Evolutionary conservation across 2,113 vertebrate genomes (phyloP), one percentile per base, ranked within the genome.

Genomic region (Ciconia boyciana): DNA sequence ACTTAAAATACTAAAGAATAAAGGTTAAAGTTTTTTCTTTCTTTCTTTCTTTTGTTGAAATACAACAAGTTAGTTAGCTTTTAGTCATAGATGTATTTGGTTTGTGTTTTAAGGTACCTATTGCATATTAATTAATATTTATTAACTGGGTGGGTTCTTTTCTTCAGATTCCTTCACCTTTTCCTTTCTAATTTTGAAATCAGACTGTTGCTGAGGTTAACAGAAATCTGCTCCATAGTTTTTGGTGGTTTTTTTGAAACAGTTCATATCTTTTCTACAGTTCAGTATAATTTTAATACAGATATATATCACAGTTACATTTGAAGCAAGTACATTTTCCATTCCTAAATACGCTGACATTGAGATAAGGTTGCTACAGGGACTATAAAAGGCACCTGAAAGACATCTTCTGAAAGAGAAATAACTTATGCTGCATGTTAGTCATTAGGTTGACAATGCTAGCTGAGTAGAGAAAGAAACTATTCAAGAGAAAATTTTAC

Each of bases 81-180:
- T 65, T 68, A 41, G 8, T n/a, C 15, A 58, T 49, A 17, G 1
- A n/a, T 16, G 17, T 41, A 32, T 76, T 46, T 82, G 25, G 87
- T 39, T 39, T 89, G 4, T 58, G 4, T 34, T 88, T 70, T 62
- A 61, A 80, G 16, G 7, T 60, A 29, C 4, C 5, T 58, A 5
- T 8, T 18, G 3, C 0, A 36, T 60, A 48, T 44, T 48, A 54
- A 58, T 58, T n/a, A 68, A 2, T 43, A 46, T 60, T 86, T 77
- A 31, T 52, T 89, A n/a, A 46, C 3, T 17, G 2, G 0, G 2
- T 58, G 10, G 1, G 2, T 72, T 34, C 0, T 43, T 87, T 49
- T 69, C 65, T 61, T 64, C 36, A 44, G 5, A 43, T 71, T 88
- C 11, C 14, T 65, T 75, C 20, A 54, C 9, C 2, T 75, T 91